A percentile compares a stretch with the other conserved stretches of the same genome.
These are phyloP conservation scores for Peucedramus taeniatus DNA, from an alignment of 2,113 vertebrate genomes.

Conservation along the genomic window DNA sequence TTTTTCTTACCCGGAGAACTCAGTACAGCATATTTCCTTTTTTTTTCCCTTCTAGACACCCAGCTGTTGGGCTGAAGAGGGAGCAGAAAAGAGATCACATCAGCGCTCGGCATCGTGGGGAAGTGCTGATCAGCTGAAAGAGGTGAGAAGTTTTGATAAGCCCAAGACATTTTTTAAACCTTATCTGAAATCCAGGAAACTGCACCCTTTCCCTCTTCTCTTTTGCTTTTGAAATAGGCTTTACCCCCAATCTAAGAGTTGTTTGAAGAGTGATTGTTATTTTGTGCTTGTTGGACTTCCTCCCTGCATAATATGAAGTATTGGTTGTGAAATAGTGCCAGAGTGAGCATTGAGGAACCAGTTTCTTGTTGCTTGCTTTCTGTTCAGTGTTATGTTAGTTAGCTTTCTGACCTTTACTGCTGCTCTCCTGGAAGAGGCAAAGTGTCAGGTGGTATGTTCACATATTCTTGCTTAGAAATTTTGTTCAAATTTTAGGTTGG, in stretches of 20 bases:
- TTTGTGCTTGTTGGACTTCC: neutral
- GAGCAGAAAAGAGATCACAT: slow-evolving; percentile 84
- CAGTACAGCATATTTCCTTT: neutral
- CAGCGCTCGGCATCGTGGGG: slow-evolving; percentile 94
- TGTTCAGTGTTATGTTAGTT: neutral
- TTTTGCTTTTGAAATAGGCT: neutral
- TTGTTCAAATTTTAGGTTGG: neutral
- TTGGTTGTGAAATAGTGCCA: neutral
- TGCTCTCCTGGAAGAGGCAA: neutral
- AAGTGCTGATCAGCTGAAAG: slow-evolving; percentile 93
- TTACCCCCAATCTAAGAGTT: neutral
- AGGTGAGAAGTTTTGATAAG: slow-evolving; percentile 74
- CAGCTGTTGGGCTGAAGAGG: slow-evolving; percentile 89
- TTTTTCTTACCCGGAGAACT: neutral
- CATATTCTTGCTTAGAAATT: neutral
- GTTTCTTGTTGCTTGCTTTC: neutral
- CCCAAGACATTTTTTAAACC: neutral
- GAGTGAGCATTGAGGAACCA: neutral
- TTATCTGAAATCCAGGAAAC: neutral
- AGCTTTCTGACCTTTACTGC: neutral
- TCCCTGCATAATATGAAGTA: neutral
- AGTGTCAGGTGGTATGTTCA: neutral
- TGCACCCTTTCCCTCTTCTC: neutral
- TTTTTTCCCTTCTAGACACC: slow-evolving; percentile 76
- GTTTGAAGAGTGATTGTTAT: neutral